Evolutionary conservation across 2,888 invertebrate species (phyloP).

Genomic region (Orthosia incerta): DNA sequence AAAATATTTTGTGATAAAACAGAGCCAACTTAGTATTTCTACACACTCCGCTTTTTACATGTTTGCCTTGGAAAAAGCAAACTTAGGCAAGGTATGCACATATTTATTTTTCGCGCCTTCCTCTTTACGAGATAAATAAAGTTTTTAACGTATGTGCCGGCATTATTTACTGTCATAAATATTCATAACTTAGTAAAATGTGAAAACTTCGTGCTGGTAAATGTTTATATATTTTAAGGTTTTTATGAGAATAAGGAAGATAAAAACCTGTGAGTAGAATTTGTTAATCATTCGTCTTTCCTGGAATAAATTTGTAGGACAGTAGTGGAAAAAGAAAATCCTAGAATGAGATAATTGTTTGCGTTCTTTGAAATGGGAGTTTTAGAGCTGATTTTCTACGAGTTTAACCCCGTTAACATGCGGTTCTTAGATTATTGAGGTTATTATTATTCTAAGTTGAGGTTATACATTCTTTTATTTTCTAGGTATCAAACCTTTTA

Average conservation of each 20-base stretch:
- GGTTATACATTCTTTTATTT: no score
- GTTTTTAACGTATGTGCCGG: slow-evolving; percentile 47
- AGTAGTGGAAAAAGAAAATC: not conserved
- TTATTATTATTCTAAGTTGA: no score
- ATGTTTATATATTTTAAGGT: slow-evolving; percentile 22
- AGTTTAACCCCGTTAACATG: no score
- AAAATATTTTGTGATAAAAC: slow-evolving; percentile 40
- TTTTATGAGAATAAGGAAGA: not conserved
- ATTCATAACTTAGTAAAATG: slow-evolving; percentile 54
- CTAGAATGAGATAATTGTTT: not conserved
- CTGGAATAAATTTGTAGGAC: not conserved
- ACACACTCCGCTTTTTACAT: slow-evolving; percentile 36
- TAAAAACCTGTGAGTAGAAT: not conserved
- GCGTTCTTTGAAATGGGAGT: no score
- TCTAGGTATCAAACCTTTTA: no score
- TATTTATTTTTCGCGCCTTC: slow-evolving; percentile 57
- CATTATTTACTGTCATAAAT: slow-evolving; percentile 54
- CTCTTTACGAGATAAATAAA: slow-evolving; percentile 52
- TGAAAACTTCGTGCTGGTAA: slow-evolving; percentile 42
- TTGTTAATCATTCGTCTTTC: not conserved
- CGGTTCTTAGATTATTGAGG: no score
- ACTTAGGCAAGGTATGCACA: slow-evolving; percentile 47
- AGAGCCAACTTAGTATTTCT: slow-evolving; percentile 30
- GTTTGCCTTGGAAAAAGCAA: slow-evolving; percentile 39
- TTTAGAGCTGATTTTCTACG: no score